phyloP scores from a whole-genome alignment of 1,140 invertebrate species.

The Aradophagus sp. region DNA sequence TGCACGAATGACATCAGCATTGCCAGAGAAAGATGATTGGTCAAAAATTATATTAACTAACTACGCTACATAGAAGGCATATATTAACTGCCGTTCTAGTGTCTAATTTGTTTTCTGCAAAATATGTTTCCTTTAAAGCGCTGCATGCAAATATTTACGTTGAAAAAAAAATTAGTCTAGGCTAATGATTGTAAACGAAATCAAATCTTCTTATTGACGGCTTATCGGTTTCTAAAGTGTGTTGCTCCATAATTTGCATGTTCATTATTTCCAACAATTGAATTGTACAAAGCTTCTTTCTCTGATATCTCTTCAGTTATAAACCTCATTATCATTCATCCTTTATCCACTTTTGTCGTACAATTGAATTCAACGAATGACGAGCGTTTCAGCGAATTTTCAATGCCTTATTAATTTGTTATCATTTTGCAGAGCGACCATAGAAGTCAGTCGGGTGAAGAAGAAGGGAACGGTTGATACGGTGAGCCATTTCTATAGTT shows the following conservation, averaged over 20 bases:
- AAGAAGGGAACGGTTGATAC: constrained; percentile 81
- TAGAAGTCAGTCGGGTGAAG: constrained; percentile 81
- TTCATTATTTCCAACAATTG: constrained; percentile 23
- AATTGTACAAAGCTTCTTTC: constrained; percentile 38
- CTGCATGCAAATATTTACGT: too few relatives aligned
- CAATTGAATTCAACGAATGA: too few relatives aligned
- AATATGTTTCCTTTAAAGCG: too few relatives aligned
- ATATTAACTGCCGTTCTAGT: too few relatives aligned
- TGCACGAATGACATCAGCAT: constrained; percentile 3
- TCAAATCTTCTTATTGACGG: constrained; percentile 24
- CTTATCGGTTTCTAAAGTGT: constrained; percentile 29
- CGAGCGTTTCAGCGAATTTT: too few relatives aligned
- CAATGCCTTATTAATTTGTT: constrained; percentile 10
- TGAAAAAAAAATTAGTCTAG: too few relatives aligned
- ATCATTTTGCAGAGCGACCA: constrained; percentile 75
- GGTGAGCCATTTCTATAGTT: constrained; percentile 63
- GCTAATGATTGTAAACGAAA: constrained; percentile 4
- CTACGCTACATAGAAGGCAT: too few relatives aligned
- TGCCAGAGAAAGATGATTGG: constrained; percentile 3
- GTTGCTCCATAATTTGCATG: constrained; percentile 35
- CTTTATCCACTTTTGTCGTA: too few relatives aligned
- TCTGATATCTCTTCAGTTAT: constrained; percentile 17
- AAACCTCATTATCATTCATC: constrained; percentile 29
- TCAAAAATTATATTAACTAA: constrained; percentile 30
- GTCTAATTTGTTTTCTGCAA: too few relatives aligned